Conservation (phyloP, 2,888 invertebrate species). For the Sthenelais limicola region DNA sequence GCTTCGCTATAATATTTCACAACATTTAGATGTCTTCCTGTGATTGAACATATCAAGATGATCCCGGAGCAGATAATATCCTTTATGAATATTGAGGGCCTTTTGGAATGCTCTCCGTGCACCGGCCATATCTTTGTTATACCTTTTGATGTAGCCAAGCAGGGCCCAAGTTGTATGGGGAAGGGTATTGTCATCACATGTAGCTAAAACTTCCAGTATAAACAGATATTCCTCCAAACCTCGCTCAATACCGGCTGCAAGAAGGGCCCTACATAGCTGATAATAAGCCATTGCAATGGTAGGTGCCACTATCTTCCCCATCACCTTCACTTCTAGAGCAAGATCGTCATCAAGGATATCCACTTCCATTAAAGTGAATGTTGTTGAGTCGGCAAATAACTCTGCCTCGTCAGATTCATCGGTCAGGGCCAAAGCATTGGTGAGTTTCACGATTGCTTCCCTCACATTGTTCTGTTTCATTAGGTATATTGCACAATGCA, state of each 20-base stretch:
- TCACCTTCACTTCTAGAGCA: conserved; percentile 12
- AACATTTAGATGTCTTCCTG: too few species aligned
- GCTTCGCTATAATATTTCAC: too few species aligned
- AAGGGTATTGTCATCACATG: neutral
- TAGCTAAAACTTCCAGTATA: neutral
- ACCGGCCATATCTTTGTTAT: neutral
- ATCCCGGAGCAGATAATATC: conserved; percentile 6
- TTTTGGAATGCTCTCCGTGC: conserved; percentile 7
- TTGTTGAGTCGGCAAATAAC: neutral
- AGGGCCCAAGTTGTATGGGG: conserved; percentile 3
- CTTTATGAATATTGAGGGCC: neutral
- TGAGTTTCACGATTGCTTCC: conserved; percentile 6
- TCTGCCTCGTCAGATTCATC: conserved; percentile 15
- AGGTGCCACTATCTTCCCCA: conserved; percentile 7
- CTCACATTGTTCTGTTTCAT: neutral
- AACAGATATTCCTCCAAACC: conserved; percentile 6
- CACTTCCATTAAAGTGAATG: conserved; percentile 23
- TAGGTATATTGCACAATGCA: conserved; percentile 5
- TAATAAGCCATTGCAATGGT: conserved; percentile 21
- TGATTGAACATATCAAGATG: neutral
- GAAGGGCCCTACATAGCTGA: neutral
- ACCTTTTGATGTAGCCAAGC: conserved; percentile 4
- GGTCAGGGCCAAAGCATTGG: conserved; percentile 17
- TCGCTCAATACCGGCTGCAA: neutral
- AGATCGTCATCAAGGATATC: conserved; percentile 15